Conservation (phyloP, 35 echinoderm and acorn worm species). For the Strongylocentrotus purpuratus region DNA sequence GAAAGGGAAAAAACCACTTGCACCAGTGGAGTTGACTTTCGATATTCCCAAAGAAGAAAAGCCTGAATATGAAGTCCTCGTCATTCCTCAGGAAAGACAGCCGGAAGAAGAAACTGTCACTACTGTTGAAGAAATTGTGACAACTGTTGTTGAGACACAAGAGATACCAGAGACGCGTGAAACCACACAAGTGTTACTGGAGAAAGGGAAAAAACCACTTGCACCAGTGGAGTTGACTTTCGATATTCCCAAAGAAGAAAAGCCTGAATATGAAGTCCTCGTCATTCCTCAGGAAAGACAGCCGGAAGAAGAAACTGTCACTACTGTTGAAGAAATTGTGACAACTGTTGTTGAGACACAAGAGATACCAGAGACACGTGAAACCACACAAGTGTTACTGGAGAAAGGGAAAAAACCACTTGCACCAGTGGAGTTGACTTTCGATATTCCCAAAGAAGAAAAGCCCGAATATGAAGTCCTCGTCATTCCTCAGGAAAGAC, state of each 20-base stretch:
- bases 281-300: slow-evolving; percentile 50
- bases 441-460: slow-evolving; percentile 60
- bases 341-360: slow-evolving; percentile 46
- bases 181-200: slow-evolving; percentile 57
- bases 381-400: slow-evolving; percentile 58
- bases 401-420: slow-evolving; percentile 57
- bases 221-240: slow-evolving; percentile 64
- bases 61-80: slow-evolving; percentile 78
- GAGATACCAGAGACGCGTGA: slow-evolving; percentile 45
- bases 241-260: slow-evolving; percentile 54
- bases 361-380: slow-evolving; percentile 44
- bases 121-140: slow-evolving; percentile 42
- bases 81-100: slow-evolving; percentile 41
- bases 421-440: slow-evolving; percentile 60
- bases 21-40: slow-evolving; percentile 64
- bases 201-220: slow-evolving; percentile 55
- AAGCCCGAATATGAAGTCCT: slow-evolving; percentile 73
- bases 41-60: slow-evolving; percentile 57
- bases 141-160: slow-evolving; percentile 45
- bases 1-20: slow-evolving; percentile 53
- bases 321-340: slow-evolving; percentile 41
- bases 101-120: slow-evolving; percentile 36
- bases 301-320: slow-evolving; percentile 29
- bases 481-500: slow-evolving; percentile 51
- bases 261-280: slow-evolving; percentile 77